phyloP scores from a whole-genome alignment of 2,113 vertebrate genomes.

The Zosterops hypoxanthus region DNA sequence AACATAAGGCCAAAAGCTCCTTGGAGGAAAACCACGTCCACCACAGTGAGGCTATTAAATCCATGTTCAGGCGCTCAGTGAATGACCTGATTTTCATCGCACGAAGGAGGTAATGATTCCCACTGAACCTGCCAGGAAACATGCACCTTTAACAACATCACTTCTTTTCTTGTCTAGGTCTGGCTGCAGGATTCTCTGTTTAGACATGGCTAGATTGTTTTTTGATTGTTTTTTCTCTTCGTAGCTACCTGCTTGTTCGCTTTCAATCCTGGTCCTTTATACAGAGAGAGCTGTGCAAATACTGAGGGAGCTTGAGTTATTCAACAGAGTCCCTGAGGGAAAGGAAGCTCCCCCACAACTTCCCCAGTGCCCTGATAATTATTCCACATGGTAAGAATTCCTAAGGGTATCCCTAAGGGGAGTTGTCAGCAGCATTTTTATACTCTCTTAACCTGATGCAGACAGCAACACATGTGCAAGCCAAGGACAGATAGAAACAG shows the following conservation, averaged over 20 bases:
- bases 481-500: not conserved
- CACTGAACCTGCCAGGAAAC: not conserved
- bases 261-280: not conserved
- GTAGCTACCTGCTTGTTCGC: not conserved
- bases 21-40: not conserved
- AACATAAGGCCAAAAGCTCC: conserved; percentile 19
- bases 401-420: not conserved
- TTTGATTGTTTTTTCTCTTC: not conserved
- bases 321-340: not conserved
- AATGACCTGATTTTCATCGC: not conserved
- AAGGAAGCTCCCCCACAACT: not conserved
- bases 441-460: not conserved
- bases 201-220: not conserved
- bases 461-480: not conserved
- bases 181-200: not conserved
- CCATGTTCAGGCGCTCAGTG: not conserved
- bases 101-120: not conserved
- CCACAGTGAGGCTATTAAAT: not conserved
- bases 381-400: not conserved
- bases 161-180: not conserved
- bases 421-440: not conserved
- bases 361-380: not conserved
- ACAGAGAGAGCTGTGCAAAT: not conserved
- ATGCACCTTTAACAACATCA: not conserved
- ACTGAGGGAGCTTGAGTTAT: not conserved